Percentiles rank a stretch among this genome's conserved stretches.
These are phyloP conservation scores for Platichthys flesus DNA, from an alignment of 2,113 vertebrate species.

Conservation along the genomic window DNA sequence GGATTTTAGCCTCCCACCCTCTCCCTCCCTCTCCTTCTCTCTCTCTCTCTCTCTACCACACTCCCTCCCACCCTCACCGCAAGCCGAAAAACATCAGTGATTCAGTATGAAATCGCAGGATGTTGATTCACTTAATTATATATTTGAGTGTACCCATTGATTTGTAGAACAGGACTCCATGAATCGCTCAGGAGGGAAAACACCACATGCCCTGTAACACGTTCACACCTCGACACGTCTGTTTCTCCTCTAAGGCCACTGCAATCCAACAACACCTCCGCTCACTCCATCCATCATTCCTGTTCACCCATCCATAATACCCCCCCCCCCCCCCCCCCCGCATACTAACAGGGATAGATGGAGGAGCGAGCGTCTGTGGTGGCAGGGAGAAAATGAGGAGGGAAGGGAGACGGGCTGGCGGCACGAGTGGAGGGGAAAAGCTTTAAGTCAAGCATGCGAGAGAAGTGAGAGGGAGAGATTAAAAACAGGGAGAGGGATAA, in stretches of 20 bases:
- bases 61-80: too few relatives aligned
- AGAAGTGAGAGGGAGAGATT: constrained; percentile 33
- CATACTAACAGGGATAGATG: constrained; percentile 36
- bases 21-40: constrained; percentile 13
- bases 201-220: constrained; percentile 35
- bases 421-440: constrained; percentile 4
- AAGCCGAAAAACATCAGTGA: constrained; percentile 58
- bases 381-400: background rate
- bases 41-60: constrained; percentile 39
- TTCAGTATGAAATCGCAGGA: constrained; percentile 62
- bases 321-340: too few relatives aligned
- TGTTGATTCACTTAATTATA: constrained; percentile 67
- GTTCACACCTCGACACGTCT: constrained; percentile 44
- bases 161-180: constrained; percentile 1
- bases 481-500: constrained; percentile 28
- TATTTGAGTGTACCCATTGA: constrained; percentile 54
- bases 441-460: constrained; percentile 39
- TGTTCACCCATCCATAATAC: constrained; percentile 58
- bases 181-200: background rate
- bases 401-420: background rate
- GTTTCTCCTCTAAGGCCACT: constrained; percentile 17
- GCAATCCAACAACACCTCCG: constrained; percentile 12
- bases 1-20: constrained; percentile 43
- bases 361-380: constrained; percentile 15
- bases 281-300: constrained; percentile 59